Conservation (phyloP, 2,797 vertebrate genomes). For the Xenentodon cancila region DNA sequence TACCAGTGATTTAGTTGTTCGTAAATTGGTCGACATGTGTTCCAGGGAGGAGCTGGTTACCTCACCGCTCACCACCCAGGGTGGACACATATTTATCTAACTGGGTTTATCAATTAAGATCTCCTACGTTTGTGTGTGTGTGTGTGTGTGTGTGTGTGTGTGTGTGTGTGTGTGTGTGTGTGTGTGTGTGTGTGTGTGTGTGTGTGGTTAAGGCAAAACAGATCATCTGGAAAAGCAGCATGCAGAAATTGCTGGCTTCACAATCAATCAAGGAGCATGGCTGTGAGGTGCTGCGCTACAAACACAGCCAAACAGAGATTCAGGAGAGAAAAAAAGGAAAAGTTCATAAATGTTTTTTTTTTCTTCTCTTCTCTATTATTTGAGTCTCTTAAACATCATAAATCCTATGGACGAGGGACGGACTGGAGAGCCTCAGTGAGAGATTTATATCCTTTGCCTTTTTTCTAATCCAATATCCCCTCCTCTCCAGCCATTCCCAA, state of each 20-base stretch:
- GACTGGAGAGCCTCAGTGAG: conserved; percentile 72
- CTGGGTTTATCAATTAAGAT: conserved; percentile 61
- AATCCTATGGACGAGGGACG: conserved; percentile 74
- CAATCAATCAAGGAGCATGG: conserved; percentile 68
- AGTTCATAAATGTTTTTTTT: conserved; percentile 69
- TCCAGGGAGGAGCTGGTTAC: conserved; percentile 75
- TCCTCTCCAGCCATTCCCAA: conserved; percentile 73
- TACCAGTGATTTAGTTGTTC: conserved; percentile 78
- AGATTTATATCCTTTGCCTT: conserved; percentile 78
- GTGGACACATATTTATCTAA: conserved; percentile 67
- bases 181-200: too few species aligned
- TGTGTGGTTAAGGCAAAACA: conserved; percentile 35
- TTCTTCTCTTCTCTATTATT: conserved; percentile 66
- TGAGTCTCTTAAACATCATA: conserved; percentile 78
- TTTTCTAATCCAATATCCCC: conserved; percentile 79
- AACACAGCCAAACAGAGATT: conserved; percentile 53
- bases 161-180: too few species aligned
- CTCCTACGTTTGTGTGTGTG: conserved; percentile 32
- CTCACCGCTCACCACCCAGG: conserved; percentile 72
- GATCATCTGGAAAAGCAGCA: conserved; percentile 68
- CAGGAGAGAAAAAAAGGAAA: conserved; percentile 48
- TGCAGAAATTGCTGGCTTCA: conserved; percentile 58
- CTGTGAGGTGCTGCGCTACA: conserved; percentile 41
- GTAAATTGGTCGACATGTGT: conserved; percentile 77
- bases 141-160: too few species aligned